A percentile compares a stretch with the other conserved stretches of the same genome.
These are phyloP conservation scores for Arvicanthis niloticus DNA, from an alignment of 2,113 vertebrate species.

Conservation along the genomic window DNA sequence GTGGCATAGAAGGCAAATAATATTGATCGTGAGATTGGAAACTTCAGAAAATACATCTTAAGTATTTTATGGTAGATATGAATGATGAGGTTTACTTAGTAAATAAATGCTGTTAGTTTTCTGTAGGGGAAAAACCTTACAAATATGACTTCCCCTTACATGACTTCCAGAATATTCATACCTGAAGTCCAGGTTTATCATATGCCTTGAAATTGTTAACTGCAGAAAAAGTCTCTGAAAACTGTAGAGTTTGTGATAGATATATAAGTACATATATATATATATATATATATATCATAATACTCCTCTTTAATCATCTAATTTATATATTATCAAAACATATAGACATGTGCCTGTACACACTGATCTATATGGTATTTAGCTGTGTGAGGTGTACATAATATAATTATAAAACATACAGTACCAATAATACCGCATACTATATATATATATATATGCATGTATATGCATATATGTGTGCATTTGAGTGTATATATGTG, in stretches of 20 bases:
- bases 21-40: neutral
- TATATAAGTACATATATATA: neutral
- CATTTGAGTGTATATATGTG: too few species aligned
- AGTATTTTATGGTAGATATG: neutral
- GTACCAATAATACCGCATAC: neutral
- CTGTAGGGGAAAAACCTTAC: neutral
- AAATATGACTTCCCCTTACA: neutral
- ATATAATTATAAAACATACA: neutral
- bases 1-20: neutral
- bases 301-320: neutral
- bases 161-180: neutral
- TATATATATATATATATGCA: too few species aligned
- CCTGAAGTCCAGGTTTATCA: neutral
- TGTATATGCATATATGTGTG: too few species aligned
- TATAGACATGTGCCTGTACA: rapidly evolving
- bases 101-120: neutral
- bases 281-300: neutral
- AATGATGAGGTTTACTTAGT: neutral
- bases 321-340: neutral
- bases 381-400: rapidly evolving
- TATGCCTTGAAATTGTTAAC: neutral
- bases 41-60: neutral
- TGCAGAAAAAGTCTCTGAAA: neutral
- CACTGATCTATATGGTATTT: neutral
- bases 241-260: neutral